Evolutionary conservation across 2,113 vertebrate species (phyloP).

Genomic region (Aspiorhynchus laticeps): DNA sequence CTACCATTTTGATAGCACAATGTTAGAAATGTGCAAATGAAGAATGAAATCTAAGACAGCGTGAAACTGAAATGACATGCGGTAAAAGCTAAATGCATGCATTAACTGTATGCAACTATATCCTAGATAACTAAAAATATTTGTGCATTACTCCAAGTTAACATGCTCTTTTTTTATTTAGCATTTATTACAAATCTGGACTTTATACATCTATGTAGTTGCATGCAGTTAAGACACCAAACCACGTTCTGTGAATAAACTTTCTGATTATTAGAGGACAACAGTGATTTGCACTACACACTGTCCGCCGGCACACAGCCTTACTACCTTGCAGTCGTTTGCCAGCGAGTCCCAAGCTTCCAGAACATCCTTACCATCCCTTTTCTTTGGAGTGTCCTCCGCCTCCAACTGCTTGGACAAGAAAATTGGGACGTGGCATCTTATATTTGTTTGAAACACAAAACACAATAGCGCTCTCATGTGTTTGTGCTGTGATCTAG

Average conservation of each 20-base stretch:
- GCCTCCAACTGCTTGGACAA: slow-evolving; percentile 77
- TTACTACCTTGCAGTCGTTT: slow-evolving; percentile 81
- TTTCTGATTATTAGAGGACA: background rate
- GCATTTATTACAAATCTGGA: background rate
- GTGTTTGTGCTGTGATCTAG: slow-evolving; percentile 12
- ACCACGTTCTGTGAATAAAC: slow-evolving; percentile 44
- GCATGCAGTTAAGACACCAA: slow-evolving; percentile 64
- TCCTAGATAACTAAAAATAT: slow-evolving; percentile 5
- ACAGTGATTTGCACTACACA: slow-evolving; percentile 30
- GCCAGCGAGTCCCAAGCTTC: slow-evolving; percentile 81
- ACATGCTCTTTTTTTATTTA: background rate
- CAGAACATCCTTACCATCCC: slow-evolving; percentile 76
- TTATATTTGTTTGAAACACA: slow-evolving; percentile 14
- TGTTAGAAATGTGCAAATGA: slow-evolving; percentile 23
- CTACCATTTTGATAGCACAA: slow-evolving; percentile 10
- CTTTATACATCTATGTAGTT: slow-evolving; percentile 57
- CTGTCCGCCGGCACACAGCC: slow-evolving; percentile 58
- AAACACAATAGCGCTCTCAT: background rate
- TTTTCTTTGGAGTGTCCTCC: slow-evolving; percentile 71
- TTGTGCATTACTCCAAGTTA: background rate
- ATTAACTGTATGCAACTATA: slow-evolving; percentile 73
- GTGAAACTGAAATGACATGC: slow-evolving; percentile 56
- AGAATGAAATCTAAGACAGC: slow-evolving; percentile 47
- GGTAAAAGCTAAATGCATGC: slow-evolving; percentile 36
- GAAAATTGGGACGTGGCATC: slow-evolving; percentile 73